phyloP scores from a whole-genome alignment of 2,113 vertebrate species.

The Menidia beryllina region DNA sequence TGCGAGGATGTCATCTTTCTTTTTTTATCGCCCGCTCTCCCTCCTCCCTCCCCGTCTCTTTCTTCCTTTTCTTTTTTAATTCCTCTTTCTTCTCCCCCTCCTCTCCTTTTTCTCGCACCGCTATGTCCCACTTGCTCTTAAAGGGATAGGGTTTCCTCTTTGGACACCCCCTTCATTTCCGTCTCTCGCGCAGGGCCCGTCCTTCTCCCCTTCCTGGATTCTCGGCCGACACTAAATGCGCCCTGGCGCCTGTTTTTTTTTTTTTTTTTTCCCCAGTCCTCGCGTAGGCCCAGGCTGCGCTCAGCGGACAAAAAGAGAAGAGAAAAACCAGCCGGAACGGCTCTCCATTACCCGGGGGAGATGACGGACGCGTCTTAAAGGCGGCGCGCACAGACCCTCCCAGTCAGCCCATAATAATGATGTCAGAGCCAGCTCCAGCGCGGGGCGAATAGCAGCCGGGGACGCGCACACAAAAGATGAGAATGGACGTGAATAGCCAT shows the following conservation, averaged over 20 bases:
- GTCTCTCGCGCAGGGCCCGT: conserved; percentile 54
- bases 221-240: conserved; percentile 75
- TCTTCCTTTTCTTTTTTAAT: conserved; percentile 86
- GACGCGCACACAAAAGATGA: conserved; percentile 16
- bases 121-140: conserved; percentile 85
- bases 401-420: conserved; percentile 63
- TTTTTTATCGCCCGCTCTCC: conserved; percentile 86
- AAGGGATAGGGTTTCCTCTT: conserved; percentile 78
- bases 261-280: neutral
- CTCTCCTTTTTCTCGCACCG: conserved; percentile 84
- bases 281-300: conserved; percentile 11
- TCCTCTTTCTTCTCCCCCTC: conserved; percentile 82
- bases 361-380: conserved; percentile 79
- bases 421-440: conserved; percentile 53
- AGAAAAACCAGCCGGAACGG: conserved; percentile 32
- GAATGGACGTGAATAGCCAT: neutral
- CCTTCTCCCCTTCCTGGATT: conserved; percentile 56
- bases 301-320: conserved; percentile 35
- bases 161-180: conserved; percentile 74
- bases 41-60: conserved; percentile 85
- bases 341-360: conserved; percentile 56
- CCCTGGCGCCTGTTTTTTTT: neutral
- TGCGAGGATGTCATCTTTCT: conserved; percentile 87
- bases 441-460: conserved; percentile 27
- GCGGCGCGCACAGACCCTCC: conserved; percentile 54